Evolutionary conservation across 2,113 vertebrate genomes (phyloP).

Genomic region (Himantopus leucocephalus): DNA sequence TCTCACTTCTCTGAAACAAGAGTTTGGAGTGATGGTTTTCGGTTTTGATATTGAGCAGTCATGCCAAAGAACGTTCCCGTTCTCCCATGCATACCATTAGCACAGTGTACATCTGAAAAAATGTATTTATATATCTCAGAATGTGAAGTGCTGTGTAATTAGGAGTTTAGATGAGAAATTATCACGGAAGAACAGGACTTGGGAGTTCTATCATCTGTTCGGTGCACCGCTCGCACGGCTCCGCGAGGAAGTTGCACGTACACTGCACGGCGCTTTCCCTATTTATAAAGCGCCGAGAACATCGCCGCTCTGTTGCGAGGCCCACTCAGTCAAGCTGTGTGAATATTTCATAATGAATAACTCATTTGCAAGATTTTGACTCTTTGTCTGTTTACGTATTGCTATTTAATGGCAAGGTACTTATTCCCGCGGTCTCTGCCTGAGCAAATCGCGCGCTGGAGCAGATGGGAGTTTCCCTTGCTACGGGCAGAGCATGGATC

Average conservation of each 20-base stretch:
- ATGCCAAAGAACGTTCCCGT: slow-evolving; percentile 13
- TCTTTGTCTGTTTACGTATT: neutral
- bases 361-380: neutral
- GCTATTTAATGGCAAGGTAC: neutral
- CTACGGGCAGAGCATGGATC: neutral
- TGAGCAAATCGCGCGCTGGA: rapidly evolving
- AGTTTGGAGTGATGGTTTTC: neutral
- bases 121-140: slow-evolving; percentile 47
- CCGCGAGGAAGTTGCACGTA: neutral
- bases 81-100: slow-evolving; percentile 60
- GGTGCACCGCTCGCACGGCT: neutral
- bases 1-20: neutral
- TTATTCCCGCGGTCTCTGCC: neutral
- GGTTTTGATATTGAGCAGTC: neutral
- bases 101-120: slow-evolving; percentile 60
- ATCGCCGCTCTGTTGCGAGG: neutral
- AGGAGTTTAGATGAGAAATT: slow-evolving; percentile 42
- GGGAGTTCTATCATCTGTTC: slow-evolving; percentile 45
- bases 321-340: slow-evolving; percentile 53
- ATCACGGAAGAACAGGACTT: neutral
- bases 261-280: neutral
- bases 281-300: slow-evolving; percentile 3
- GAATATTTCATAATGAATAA: neutral
- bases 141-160: slow-evolving; percentile 49
- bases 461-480: neutral